phyloP scores from a whole-genome alignment of 2,888 invertebrate species.

The Pycnomerus fuliginosus region DNA sequence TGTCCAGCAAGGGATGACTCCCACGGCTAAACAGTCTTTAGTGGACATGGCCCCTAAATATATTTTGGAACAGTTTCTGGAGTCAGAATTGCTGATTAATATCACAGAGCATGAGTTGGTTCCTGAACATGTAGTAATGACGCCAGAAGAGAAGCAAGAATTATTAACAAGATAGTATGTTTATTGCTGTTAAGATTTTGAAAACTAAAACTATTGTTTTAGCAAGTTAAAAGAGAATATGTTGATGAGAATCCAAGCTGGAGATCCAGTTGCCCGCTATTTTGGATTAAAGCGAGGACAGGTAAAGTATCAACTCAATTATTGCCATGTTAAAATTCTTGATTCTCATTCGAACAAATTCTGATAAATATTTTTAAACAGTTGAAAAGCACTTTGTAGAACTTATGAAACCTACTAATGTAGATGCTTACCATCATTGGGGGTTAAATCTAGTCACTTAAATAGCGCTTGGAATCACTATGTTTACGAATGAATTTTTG shows the following conservation, averaged over 20 bases:
- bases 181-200: slow-evolving; percentile 23
- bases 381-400: neutral
- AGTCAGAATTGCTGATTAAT: slow-evolving; percentile 94
- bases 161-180: slow-evolving; percentile 84
- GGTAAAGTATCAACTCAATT: no score
- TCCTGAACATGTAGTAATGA: slow-evolving; percentile 98
- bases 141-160: slow-evolving; percentile 96
- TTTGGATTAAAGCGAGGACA: slow-evolving; percentile 98
- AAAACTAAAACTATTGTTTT: slow-evolving; percentile 26
- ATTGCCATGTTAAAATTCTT: no score
- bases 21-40: slow-evolving; percentile 95
- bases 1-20: slow-evolving; percentile 98
- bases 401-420: no score
- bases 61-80: slow-evolving; percentile 92
- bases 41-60: slow-evolving; percentile 99
- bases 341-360: no score
- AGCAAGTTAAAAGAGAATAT: slow-evolving; percentile 98
- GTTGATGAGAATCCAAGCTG: slow-evolving; percentile 97
- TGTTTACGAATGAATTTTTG: no score
- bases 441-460: no score
- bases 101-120: slow-evolving; percentile 98
- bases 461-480: no score
- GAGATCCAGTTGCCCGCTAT: slow-evolving; percentile 97
- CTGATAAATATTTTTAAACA: no score
- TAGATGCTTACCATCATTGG: no score